A percentile compares a stretch with the other conserved stretches of the same genome.
Conservation (phyloP, 1,140 invertebrate species). For the Drosophila fuyamai region DNA sequence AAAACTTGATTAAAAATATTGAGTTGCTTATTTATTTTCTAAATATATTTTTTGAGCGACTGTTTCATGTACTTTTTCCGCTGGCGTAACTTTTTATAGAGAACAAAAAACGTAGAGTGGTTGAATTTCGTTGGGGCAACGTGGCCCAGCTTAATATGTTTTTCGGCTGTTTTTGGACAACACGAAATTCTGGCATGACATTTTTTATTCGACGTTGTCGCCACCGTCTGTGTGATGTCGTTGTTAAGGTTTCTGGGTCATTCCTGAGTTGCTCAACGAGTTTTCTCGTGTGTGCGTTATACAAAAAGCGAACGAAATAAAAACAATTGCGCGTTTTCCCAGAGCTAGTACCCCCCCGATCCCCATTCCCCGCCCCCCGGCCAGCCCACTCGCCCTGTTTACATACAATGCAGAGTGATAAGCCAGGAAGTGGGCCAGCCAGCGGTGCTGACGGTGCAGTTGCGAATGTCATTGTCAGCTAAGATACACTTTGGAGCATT, state of each 20-base stretch:
- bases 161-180: slow-evolving; percentile 44
- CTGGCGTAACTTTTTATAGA: neutral
- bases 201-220: slow-evolving; percentile 48
- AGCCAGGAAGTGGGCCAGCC: slow-evolving; percentile 57
- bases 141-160: neutral
- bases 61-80: neutral
- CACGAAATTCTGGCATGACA: slow-evolving; percentile 68
- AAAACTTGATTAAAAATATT: no score
- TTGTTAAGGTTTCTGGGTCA: slow-evolving; percentile 72
- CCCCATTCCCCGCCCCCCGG: neutral
- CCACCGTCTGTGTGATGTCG: slow-evolving; percentile 39
- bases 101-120: slow-evolving; percentile 35
- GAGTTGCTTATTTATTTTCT: no score
- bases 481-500: slow-evolving; percentile 24
- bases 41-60: no score
- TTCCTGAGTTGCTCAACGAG: slow-evolving; percentile 61
- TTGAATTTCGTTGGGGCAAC: slow-evolving; percentile 13
- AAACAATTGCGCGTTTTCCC: slow-evolving; percentile 81
- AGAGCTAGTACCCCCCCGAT: slow-evolving; percentile 14
- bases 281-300: slow-evolving; percentile 46
- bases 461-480: slow-evolving; percentile 67
- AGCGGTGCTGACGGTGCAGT: slow-evolving; percentile 36
- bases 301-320: slow-evolving; percentile 14
- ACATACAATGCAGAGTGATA: slow-evolving; percentile 66
- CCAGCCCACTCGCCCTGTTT: slow-evolving; percentile 19